Evolutionary conservation across 2,888 invertebrate species (phyloP), one percentile per base, ranked within the genome.

Genomic region (Microctonus brassicae): DNA sequence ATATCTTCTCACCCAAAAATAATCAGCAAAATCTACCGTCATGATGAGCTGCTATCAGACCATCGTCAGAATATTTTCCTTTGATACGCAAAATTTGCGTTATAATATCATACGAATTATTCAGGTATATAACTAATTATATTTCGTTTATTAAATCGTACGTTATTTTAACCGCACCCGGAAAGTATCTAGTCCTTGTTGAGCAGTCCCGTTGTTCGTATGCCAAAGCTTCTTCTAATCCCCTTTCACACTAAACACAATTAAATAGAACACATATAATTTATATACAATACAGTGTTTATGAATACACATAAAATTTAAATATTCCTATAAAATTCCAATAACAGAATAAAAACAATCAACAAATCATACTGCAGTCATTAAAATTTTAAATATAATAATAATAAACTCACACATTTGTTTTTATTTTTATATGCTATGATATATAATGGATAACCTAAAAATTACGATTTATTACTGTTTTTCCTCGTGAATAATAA

Each of bases 1-100:
- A n/a, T n/a, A n/a, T n/a, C n/a, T 26, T 47, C 88, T 88, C 81
- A 90, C 90, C 90, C 91, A 91, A 83, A 91, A 91, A 86, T 90
- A 89, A 83, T 90, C 90, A 82, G 89, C 88, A 86, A 91, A 91
- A 83, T 90, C 90, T 80, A 90, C 90, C 81, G 90, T 90, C 90
- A 90, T 90, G 84, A 81, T 88, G 86, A 81, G 79, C 79, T 78
- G 78, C 76, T 77, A 82, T 84, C 84, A 84, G 81, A 84, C 78
- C 84, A 84, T 84, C 77, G 80, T 84, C 78, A 74, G 62, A 24
- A 68, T 42, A 62, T 72, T 34, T n/a, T 53, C 34, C 39, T 63
- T 63, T 24, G 42, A 62, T 26, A 53, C 53, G 22, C 53, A n/a
- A 17, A 13, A 26, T 47, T 24, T 24, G 24, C 39, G 39, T 42